Percentiles rank a stretch among this genome's conserved stretches.
These are phyloP conservation scores for Eristalis arbustorum DNA, from an alignment of 2,888 invertebrate species.

Conservation along the genomic window DNA sequence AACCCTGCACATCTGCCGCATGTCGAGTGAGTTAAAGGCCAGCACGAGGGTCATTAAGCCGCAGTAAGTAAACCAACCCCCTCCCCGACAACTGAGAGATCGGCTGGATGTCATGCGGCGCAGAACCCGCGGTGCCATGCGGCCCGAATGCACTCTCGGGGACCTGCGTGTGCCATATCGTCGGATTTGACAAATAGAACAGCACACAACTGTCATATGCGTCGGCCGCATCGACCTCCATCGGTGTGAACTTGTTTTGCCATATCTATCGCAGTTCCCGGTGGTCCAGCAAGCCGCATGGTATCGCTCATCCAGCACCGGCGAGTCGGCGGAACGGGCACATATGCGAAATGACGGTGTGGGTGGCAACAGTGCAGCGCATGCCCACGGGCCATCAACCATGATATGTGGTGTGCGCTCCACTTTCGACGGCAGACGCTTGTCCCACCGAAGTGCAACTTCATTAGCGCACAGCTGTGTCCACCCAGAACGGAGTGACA, in stretches of 20 bases:
- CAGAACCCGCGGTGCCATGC: neutral
- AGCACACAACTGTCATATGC: constrained; percentile 23
- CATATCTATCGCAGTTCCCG: neutral
- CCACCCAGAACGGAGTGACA: constrained; percentile 1
- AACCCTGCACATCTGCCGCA: neutral
- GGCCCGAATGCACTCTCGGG: constrained; percentile 19
- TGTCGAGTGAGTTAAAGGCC: neutral
- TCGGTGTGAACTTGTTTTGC: constrained; percentile 12
- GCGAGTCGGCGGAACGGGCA: neutral
- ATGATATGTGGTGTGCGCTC: neutral
- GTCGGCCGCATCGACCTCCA: constrained; percentile 13
- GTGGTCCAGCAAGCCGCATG: neutral
- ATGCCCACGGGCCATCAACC: constrained; percentile 11
- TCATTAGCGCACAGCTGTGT: constrained; percentile 1
- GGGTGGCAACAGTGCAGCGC: constrained; percentile 1
- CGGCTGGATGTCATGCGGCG: constrained; percentile 6
- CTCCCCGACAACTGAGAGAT: no score
- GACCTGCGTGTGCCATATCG: neutral
- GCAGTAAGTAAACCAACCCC: neutral
- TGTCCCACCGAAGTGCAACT: constrained; percentile 12
- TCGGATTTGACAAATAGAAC: neutral
- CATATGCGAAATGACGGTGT: neutral
- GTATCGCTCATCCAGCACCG: neutral
- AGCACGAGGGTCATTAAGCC: neutral
- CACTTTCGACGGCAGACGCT: neutral